A percentile compares a stretch with the other conserved stretches of the same genome.
Conservation (phyloP, 2,113 vertebrate species). For the Lamprotornis superbus region DNA sequence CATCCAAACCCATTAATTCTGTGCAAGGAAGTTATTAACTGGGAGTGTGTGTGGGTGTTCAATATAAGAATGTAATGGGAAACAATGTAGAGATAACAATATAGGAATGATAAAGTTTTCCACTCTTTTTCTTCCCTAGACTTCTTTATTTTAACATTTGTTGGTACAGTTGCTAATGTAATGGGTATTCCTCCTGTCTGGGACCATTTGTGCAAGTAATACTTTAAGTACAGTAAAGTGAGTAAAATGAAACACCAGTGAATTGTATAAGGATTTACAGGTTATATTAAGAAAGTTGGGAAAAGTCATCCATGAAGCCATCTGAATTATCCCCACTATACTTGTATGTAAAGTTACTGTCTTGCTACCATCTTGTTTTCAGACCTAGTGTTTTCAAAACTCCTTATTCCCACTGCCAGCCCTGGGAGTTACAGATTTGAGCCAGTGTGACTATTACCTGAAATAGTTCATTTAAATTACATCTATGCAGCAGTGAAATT, state of each 20-base stretch:
- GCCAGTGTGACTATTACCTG: not conserved
- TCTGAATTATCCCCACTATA: not conserved
- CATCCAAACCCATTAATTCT: not conserved
- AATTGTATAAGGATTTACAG: not conserved
- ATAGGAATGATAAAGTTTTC: not conserved
- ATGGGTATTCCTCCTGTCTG: not conserved
- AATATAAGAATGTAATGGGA: not conserved
- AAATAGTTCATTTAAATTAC: not conserved
- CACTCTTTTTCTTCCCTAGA: not conserved
- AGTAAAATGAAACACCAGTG: not conserved
- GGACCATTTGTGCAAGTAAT: not conserved
- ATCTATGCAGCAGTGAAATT: not conserved
- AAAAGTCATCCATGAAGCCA: accelerated
- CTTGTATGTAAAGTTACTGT: not conserved
- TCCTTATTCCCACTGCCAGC: not conserved
- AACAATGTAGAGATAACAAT: not conserved
- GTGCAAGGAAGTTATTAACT: not conserved
- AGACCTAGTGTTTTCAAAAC: not conserved
- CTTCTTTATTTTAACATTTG: not conserved
- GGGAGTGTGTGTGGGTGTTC: not conserved
- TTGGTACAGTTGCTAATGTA: not conserved
- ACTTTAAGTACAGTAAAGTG: not conserved
- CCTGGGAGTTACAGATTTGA: not conserved
- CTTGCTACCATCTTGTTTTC: not conserved
- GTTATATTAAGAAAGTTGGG: not conserved